A percentile compares a stretch with the other conserved stretches of the same genome.
These are phyloP conservation scores for Samia ricini DNA, from an alignment of 1,140 invertebrate genomes.

Conservation along the genomic window DNA sequence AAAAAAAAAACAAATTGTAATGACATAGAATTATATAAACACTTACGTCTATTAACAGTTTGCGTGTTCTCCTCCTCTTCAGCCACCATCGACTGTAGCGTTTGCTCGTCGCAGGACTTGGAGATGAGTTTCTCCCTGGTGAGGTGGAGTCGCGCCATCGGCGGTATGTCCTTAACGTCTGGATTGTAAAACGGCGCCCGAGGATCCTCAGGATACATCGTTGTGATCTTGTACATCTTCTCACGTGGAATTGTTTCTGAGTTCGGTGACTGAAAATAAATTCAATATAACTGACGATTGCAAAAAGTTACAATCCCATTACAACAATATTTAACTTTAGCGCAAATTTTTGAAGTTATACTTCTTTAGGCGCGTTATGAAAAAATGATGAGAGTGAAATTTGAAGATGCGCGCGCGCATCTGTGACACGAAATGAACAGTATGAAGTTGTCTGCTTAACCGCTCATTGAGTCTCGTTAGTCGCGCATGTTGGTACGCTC, in stretches of 20 bases:
- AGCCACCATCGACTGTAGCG: constrained; percentile 78
- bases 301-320: not conserved
- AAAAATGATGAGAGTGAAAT: too few species aligned
- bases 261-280: constrained; percentile 86
- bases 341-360: too few species aligned
- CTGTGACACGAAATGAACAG: too few species aligned
- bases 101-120: constrained; percentile 84
- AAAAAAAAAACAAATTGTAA: not conserved
- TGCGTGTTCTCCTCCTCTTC: constrained; percentile 86
- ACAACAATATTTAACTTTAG: too few species aligned
- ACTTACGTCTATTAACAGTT: constrained; percentile 84
- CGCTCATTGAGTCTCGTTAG: too few species aligned
- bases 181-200: constrained; percentile 95
- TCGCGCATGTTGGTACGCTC: too few species aligned
- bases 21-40: not conserved
- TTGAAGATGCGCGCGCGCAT: too few species aligned
- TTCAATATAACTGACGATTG: too few species aligned
- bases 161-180: constrained; percentile 84
- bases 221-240: constrained; percentile 92
- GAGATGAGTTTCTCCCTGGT: constrained; percentile 85
- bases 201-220: constrained; percentile 90
- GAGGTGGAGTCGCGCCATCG: constrained; percentile 88
- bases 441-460: too few species aligned
- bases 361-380: too few species aligned
- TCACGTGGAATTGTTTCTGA: constrained; percentile 91